Evolutionary conservation across 2,888 invertebrate genomes (phyloP), one percentile per base, ranked within the genome.

Genomic region (Micoletzkya japonica): DNA sequence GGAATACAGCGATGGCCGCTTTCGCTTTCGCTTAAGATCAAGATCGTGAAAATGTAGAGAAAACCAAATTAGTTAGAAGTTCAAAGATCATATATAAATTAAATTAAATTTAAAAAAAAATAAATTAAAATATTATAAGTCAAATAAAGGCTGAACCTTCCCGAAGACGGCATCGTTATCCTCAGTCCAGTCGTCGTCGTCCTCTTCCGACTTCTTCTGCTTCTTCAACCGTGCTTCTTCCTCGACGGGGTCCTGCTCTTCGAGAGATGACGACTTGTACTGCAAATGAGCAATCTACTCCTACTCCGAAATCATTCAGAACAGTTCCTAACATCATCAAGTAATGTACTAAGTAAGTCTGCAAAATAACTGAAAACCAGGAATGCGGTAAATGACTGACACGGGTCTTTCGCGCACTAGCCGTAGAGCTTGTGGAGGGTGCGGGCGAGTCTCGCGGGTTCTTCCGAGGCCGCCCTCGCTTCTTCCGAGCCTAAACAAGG

Each of bases 151-250:
- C n/a, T n/a, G n/a, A n/a, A n/a, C n/a, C n/a, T n/a, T n/a, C n/a
- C n/a, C n/a, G 4, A 26, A 26, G 37, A 59, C 37, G 10, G 24
- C 10, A 36, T 59, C 59, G 6, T 24, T 2, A 24, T 59, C 59
- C 37, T 59, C 59, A n/a, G 30, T n/a, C 59, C 59, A 59, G 14
- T 59, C 59, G 6, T 59, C 59, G 28, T 59, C 59, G 26, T 59
- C 59, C 36, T 36, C 36, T 10, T 7, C 39, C 10, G 10, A 17
- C 39, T 7, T 39, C 39, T 39, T 39, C 39, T 39, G 7, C 17
- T 39, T 39, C 39, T 39, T 50, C 20, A 24, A 20, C 20, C 50
- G 20, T 36, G 34, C 58, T 30, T 56, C 56, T 32, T 28, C 20
- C 56, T 56, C 4, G 56, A 56, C 2, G 56, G 30, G 20, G 17